Evolutionary conservation across 2,113 vertebrate species (phyloP), one percentile per base, ranked within the genome.

Genomic region (Equus quagga): DNA sequence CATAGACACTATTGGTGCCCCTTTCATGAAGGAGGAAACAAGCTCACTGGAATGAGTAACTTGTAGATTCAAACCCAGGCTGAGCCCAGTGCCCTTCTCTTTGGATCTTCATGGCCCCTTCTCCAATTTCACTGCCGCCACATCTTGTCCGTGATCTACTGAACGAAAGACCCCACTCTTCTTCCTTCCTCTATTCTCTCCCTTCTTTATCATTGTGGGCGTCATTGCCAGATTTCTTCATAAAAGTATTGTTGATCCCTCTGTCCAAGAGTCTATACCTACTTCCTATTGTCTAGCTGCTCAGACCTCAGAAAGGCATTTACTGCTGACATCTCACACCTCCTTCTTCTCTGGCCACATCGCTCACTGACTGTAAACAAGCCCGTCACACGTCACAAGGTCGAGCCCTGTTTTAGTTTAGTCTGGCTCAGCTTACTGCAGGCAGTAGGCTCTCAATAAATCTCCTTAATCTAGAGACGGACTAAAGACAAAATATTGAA

Each of bases 401-500:
- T 10, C 75, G 62, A 56, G 18, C 49, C 28, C 78, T 94, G 60
- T 67, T 96, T 92, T 94, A 65, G 60, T 46, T 79, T 86, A 84
- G 51, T 84, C 75, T 97, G 90, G 44, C 83, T 97, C 82, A 82
- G 96, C 24, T 96, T 88, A 92, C 64, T 83, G 3, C 64, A 94
- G 79, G 95, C 83, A 96, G 94, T 92, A 95, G 90, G 54, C 87
- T 64, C 58, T 96, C 83, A 76, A 41, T 97, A 90, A 97, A 98
- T 80, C 86, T 78, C n/a, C 69, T 92, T 96, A 84, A 95, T 96
- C 80, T 95, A 11, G 17, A 97, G 82, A 91, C 78, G 93, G 84
- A 86, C 88, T 97, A 78, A 93, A 96, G 92, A 91, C 76, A 94
- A 94, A 96, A 92, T 92, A 88, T 91, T 97, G 79, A 97, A 90